phyloP scores from a whole-genome alignment of 2,888 invertebrate species.

The Pherbina coryleti region DNA sequence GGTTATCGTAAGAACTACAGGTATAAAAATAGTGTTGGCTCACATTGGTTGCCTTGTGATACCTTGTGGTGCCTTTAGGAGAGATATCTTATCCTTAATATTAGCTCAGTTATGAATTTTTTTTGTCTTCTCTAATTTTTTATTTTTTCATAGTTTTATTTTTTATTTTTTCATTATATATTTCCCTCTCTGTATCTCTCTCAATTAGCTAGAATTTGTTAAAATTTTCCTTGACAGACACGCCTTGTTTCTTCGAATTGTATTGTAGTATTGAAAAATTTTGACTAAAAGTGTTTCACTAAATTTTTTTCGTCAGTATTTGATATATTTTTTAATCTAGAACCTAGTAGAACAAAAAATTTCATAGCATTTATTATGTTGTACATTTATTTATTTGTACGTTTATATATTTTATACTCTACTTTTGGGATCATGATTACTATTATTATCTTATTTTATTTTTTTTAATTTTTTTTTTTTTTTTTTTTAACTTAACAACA shows the following conservation, averaged over 20 bases:
- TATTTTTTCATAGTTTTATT: too few relatives aligned
- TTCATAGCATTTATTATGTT: too few relatives aligned
- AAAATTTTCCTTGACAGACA: not conserved
- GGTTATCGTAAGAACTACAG: too few relatives aligned
- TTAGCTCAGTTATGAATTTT: too few relatives aligned
- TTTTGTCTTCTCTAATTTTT: not conserved
- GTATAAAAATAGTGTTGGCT: too few relatives aligned
- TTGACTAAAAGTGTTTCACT: not conserved
- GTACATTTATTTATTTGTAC: too few relatives aligned
- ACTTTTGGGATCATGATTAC: too few relatives aligned
- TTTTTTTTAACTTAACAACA: not conserved
- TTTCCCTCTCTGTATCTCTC: not conserved
- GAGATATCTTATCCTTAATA: too few relatives aligned
- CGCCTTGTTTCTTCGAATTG: not conserved
- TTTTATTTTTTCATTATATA: not conserved
- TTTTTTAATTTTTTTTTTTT: not conserved
- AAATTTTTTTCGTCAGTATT: not conserved
- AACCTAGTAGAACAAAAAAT: constrained; percentile 4
- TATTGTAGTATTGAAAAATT: not conserved
- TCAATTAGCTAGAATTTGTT: not conserved
- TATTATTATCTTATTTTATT: not conserved
- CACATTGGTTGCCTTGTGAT: too few relatives aligned
- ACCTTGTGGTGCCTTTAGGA: too few relatives aligned
- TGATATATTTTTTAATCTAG: constrained; percentile 8
- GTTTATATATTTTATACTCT: too few relatives aligned